Conservation (phyloP, 2,797 vertebrate genomes). For the Chromobotia macracanthus region DNA sequence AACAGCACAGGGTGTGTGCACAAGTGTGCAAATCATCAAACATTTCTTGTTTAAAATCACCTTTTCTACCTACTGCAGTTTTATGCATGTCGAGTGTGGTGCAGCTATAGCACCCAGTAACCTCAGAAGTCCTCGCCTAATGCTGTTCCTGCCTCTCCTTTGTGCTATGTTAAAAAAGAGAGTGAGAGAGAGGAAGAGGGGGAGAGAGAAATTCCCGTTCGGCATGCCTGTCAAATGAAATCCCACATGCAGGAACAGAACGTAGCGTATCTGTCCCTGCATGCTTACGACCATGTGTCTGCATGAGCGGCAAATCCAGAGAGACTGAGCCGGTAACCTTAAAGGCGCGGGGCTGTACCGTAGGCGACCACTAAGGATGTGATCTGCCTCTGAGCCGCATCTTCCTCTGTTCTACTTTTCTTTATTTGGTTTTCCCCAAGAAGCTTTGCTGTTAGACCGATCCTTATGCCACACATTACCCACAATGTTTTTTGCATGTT, state of each 20-base stretch:
- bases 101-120: constrained; percentile 69
- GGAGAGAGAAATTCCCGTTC: constrained; percentile 74
- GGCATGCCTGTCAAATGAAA: constrained; percentile 76
- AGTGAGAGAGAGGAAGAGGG: constrained; percentile 22
- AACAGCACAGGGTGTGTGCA: constrained; percentile 16
- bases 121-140: constrained; percentile 77
- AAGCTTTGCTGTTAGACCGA: constrained; percentile 71
- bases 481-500: constrained; percentile 96
- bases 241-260: constrained; percentile 77
- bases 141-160: constrained; percentile 55
- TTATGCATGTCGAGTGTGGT: background rate
- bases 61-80: constrained; percentile 17
- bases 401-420: constrained; percentile 15
- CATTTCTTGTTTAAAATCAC: constrained; percentile 5
- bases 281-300: constrained; percentile 81
- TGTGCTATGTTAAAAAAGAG: constrained; percentile 40
- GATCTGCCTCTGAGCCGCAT: constrained; percentile 32
- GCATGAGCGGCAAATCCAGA: constrained; percentile 78
- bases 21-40: constrained; percentile 34
- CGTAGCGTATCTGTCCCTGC: constrained; percentile 78
- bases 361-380: constrained; percentile 60
- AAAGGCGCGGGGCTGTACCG: constrained; percentile 78
- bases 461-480: constrained; percentile 85
- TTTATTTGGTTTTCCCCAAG: constrained; percentile 60
- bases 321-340: constrained; percentile 82